phyloP scores from a whole-genome alignment of 2,113 vertebrate genomes.

The Gallinago jamesoni region DNA sequence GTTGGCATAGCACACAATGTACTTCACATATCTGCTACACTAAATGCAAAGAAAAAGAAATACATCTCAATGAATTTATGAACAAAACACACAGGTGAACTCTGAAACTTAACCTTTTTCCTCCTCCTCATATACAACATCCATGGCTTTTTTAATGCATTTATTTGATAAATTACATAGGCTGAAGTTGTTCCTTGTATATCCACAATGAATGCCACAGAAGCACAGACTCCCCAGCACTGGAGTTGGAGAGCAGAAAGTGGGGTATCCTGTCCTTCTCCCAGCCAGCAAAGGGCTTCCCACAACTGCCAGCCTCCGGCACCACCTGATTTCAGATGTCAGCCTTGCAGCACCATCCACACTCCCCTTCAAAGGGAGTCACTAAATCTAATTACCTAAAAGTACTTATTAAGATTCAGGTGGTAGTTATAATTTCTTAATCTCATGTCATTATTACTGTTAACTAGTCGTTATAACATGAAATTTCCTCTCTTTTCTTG shows the following conservation, averaged over 20 bases:
- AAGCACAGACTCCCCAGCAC: background rate
- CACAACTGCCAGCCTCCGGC: background rate
- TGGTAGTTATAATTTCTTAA: background rate
- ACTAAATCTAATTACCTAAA: background rate
- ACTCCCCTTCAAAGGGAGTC: background rate
- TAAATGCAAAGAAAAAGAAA: conserved; percentile 21
- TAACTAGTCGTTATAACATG: background rate
- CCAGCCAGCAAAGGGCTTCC: background rate
- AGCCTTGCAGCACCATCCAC: background rate
- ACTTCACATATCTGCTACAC: background rate
- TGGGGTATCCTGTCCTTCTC: background rate
- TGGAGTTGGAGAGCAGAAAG: background rate
- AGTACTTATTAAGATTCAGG: background rate
- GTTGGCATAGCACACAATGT: background rate
- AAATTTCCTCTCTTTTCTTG: background rate
- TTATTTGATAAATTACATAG: background rate
- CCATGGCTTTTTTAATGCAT: rapidly evolving
- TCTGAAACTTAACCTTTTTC: background rate
- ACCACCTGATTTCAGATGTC: background rate
- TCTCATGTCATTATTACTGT: background rate
- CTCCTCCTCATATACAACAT: background rate
- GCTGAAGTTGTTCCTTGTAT: background rate
- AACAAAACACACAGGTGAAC: background rate
- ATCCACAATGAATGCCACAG: rapidly evolving
- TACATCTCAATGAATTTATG: background rate